phyloP scores from a whole-genome alignment of 2,797 vertebrate genomes.

The Botia kubotai region DNA sequence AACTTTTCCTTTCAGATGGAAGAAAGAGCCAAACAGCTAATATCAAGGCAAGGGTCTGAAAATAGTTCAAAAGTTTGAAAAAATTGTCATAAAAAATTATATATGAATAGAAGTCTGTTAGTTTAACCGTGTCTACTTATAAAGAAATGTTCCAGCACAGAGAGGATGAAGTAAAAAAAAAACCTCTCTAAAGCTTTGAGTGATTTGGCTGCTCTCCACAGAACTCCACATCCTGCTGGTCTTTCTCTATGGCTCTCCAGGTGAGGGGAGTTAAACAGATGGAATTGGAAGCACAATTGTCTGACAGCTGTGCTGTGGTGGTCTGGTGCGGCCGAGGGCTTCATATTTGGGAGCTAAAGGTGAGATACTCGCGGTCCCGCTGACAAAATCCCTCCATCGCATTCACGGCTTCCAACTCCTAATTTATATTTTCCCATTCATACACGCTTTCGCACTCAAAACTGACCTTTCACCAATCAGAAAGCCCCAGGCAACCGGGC shows the following conservation, averaged over 20 bases:
- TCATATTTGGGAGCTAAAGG: constrained; percentile 37
- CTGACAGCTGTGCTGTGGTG: constrained; percentile 30
- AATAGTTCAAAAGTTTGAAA: neutral
- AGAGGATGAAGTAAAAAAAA: neutral
- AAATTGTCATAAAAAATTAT: neutral
- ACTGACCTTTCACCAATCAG: constrained; percentile 44
- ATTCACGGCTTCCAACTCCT: constrained; percentile 38
- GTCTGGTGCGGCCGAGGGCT: constrained; percentile 19
- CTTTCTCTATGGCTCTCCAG: constrained; percentile 27
- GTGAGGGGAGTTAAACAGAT: constrained; percentile 34
- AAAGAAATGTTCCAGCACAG: neutral
- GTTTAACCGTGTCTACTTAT: constrained; percentile 1
- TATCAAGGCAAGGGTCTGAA: neutral
- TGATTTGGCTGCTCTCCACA: constrained; percentile 23
- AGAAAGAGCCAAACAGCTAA: neutral
- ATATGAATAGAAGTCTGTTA: neutral
- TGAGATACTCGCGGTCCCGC: constrained; percentile 5
- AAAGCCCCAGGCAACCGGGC: constrained; percentile 27
- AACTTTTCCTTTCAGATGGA: neutral
- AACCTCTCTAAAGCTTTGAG: constrained; percentile 1
- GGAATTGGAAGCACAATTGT: constrained; percentile 23
- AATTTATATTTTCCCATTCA: constrained; percentile 49
- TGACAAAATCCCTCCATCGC: constrained; percentile 17
- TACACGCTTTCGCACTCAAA: constrained; percentile 1
- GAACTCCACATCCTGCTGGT: constrained; percentile 37